These are phyloP conservation scores for Lepetodrilus schrolli DNA, from an alignment of 2,888 invertebrate genomes.

Conservation along the genomic window DNA sequence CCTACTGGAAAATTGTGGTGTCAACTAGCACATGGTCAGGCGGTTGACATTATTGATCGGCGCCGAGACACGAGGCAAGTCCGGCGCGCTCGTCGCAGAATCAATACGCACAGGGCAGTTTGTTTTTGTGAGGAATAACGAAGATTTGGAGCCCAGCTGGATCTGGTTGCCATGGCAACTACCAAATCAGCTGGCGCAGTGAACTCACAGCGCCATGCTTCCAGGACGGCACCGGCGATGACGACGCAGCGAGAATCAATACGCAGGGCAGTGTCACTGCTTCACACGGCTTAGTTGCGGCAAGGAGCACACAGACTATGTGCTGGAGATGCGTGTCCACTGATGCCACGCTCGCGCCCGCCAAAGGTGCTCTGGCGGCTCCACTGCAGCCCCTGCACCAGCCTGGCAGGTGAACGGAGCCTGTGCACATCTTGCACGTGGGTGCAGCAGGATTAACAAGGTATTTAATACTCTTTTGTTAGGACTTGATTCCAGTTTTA, in stretches of 20 bases:
- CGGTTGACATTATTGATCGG: constrained; percentile 26
- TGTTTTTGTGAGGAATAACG: constrained; percentile 31
- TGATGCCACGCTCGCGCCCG: background rate
- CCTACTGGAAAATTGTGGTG: constrained; percentile 1
- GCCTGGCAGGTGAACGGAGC: background rate
- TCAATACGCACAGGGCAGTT: constrained; percentile 20
- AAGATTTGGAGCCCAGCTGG: constrained; percentile 33
- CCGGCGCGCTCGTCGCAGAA: background rate
- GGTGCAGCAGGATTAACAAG: background rate
- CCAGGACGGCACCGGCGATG: background rate
- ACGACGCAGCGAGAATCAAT: constrained; percentile 14
- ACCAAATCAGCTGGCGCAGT: constrained; percentile 29
- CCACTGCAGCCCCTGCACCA: background rate
- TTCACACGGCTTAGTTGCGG: background rate
- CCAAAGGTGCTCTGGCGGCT: background rate
- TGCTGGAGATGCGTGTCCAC: background rate
- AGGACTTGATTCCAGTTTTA: background rate
- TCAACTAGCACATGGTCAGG: constrained; percentile 20
- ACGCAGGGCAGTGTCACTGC: background rate
- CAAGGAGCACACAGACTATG: constrained; percentile 3
- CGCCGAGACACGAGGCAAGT: constrained; percentile 5
- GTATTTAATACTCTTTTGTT: background rate
- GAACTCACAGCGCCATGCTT: constrained; percentile 6
- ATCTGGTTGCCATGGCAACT: constrained; percentile 33
- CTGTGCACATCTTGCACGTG: background rate